Base-by-base conservation (phyloP, 2,113 vertebrate species). In the Butastur rufipennis region DNA sequence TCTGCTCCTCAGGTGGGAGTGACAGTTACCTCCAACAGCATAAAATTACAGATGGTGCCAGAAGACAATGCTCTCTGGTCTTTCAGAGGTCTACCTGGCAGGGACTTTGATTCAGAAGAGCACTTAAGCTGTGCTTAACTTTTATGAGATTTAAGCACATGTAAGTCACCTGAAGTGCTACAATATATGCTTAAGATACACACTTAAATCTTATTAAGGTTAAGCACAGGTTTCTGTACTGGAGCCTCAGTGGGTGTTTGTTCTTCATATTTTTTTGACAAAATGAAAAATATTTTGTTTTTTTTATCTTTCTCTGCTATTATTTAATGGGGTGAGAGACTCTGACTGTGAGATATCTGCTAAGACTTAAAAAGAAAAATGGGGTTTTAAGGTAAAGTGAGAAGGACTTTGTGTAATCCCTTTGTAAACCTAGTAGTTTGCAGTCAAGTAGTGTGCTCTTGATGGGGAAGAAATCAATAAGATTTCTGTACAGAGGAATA, bases 391-490 rank as follows among this genome's bases (percentile, higher is more conserved):
- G 43, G 23, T 48, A 70, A 43, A 75, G 9, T 53, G 38, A 61
- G 75, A 68, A 63, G 68, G 56, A 32, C 40, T 77, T 53, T 20
- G 31, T 74, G 31, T 84, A 79, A 89, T 95, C 58, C 45, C 6
- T 61, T 72, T 92, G 68, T 81, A 88, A 92, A 94, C 52, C 48
- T 62, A 25, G n/a, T 85, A 34, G 80, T 85, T 93, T 61, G 32
- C 58, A 93, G 88, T 92, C 81, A 53, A 48, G 73, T 62, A 78
- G 32, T 7, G 13, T 87, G 84, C 20, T 19, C 66, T 82, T 65
- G 61, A 68, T 82, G 81, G 71, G 65, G 52, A 94, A 62, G 58
- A 93, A 89, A 95, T 93, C 89, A 73, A 91, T 87, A 72, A 62
- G 61, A 73, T 86, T 87, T 81, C 77, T 85, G 70, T 72, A 50